Percentiles rank a stretch among this genome's conserved stretches.
phyloP scores from a whole-genome alignment of 2,113 vertebrate genomes.

The Tragelaphus strepsiceros region DNA sequence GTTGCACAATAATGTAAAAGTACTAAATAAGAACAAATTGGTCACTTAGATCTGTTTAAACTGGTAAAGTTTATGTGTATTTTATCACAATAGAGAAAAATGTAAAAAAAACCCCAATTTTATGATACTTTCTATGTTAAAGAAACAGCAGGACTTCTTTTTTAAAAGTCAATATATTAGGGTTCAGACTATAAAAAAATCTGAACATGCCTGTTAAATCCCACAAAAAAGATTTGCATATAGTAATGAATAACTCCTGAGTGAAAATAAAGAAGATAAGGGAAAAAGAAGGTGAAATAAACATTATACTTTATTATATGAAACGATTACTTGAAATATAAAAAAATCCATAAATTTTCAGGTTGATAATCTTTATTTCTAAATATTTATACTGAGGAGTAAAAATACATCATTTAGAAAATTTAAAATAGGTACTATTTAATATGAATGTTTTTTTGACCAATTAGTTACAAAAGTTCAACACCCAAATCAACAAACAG shows the following conservation, averaged over 20 bases:
- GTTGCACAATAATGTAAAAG: neutral
- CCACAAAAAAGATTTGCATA: neutral
- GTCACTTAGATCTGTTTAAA: neutral
- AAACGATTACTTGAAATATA: neutral
- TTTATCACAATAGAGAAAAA: neutral
- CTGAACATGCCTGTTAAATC: conserved; percentile 9
- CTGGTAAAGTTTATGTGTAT: neutral
- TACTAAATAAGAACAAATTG: neutral
- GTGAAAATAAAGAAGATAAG: neutral
- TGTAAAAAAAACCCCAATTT: neutral
- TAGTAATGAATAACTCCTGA: neutral
- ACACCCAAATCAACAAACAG: neutral
- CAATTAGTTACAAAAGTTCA: conserved; percentile 31
- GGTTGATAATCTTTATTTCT: neutral
- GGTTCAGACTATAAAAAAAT: neutral
- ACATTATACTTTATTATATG: neutral
- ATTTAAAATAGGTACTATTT: neutral
- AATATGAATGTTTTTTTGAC: conserved; percentile 5
- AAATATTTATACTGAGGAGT: conserved; percentile 24
- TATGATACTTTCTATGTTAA: neutral
- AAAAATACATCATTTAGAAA: conserved; percentile 20
- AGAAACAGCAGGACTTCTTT: neutral
- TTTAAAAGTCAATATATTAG: neutral
- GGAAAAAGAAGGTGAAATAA: neutral
- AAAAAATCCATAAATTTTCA: neutral